Conservation (phyloP, 2,888 invertebrate genomes). For the Chrysolina oricalcia region DNA sequence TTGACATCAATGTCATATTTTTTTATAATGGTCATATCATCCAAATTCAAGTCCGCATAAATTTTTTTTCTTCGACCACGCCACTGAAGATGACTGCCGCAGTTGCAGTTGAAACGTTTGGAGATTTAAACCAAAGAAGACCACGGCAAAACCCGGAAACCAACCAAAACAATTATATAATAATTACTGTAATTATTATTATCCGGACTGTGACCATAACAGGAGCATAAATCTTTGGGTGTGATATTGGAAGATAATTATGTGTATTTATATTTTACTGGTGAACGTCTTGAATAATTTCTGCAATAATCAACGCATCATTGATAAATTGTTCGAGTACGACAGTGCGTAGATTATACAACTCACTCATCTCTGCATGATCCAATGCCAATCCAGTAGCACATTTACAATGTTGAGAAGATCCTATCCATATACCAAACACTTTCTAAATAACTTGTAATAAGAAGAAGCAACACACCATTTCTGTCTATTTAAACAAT, state of each 20-base stretch:
- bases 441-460: conserved; percentile 10
- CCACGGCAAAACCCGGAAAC: too few species aligned
- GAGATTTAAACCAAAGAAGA: too few species aligned
- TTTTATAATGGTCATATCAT: too few species aligned
- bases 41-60: too few species aligned
- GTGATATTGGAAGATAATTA: background rate
- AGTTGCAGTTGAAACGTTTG: too few species aligned
- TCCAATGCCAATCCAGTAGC: background rate
- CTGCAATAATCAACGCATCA: background rate
- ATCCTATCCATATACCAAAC: background rate
- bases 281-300: background rate
- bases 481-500: conserved; percentile 1
- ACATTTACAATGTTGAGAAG: background rate
- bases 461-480: conserved; percentile 1
- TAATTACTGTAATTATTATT: too few species aligned
- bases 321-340: background rate
- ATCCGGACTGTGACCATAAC: too few species aligned
- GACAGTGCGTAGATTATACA: background rate
- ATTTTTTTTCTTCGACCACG: too few species aligned
- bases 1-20: too few species aligned
- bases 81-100: too few species aligned
- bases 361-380: conserved; percentile 1
- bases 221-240: too few species aligned
- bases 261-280: background rate
- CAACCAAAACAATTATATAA: too few species aligned